These are phyloP conservation scores for Caenorhabditis angaria DNA, from an alignment of 2,888 invertebrate genomes.

Conservation along the genomic window DNA sequence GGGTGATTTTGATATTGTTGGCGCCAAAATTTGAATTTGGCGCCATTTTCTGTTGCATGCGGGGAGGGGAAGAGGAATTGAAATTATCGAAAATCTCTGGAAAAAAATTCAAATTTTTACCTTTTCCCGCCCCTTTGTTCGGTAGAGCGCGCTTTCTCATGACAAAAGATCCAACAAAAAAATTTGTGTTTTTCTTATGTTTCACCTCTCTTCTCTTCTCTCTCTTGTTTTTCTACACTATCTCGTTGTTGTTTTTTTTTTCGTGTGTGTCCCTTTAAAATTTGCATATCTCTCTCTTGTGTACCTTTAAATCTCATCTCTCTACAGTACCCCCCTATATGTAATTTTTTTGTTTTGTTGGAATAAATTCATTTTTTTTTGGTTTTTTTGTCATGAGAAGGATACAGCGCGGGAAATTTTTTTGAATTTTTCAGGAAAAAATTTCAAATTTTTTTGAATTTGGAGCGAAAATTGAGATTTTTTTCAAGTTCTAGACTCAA, in stretches of 20 bases:
- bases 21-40: too few relatives aligned
- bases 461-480: background rate
- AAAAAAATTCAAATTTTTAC: background rate
- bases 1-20: too few relatives aligned
- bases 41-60: too few relatives aligned
- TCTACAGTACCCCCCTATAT: background rate
- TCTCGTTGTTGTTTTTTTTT: background rate
- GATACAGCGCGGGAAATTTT: background rate
- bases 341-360: background rate
- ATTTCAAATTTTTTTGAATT: background rate
- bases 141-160: too few relatives aligned
- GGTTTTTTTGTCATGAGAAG: background rate
- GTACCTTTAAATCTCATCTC: background rate
- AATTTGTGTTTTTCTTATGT: too few relatives aligned
- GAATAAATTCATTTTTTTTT: background rate
- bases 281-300: too few relatives aligned
- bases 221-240: background rate
- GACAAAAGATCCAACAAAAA: too few relatives aligned
- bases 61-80: too few relatives aligned
- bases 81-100: too few relatives aligned
- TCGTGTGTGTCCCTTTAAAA: background rate
- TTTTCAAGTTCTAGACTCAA: background rate
- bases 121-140: background rate
- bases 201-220: background rate
- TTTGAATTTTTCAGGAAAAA: background rate